A percentile compares a stretch with the other conserved stretches of the same genome.
These are phyloP conservation scores for Mustela lutreola DNA, from an alignment of 2,113 vertebrate genomes.

Conservation along the genomic window DNA sequence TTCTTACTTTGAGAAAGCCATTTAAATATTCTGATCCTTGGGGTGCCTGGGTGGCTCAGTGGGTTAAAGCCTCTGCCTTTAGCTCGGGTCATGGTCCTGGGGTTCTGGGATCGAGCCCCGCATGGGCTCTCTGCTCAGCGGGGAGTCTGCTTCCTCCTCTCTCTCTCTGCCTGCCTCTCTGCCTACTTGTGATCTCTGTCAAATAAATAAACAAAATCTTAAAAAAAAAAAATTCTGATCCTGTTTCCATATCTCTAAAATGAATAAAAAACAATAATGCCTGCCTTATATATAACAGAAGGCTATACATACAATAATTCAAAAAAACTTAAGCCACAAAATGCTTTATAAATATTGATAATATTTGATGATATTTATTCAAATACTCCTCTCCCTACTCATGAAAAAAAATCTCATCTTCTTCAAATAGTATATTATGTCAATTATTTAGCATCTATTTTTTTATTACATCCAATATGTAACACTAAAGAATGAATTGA, in stretches of 20 bases:
- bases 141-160: too few species aligned
- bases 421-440: neutral
- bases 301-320: neutral
- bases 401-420: neutral
- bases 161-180: too few species aligned
- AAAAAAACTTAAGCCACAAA: neutral
- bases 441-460: neutral
- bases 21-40: neutral
- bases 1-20: conserved; percentile 17
- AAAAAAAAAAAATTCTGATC: neutral
- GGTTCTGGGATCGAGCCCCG: too few species aligned
- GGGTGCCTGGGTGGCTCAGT: too few species aligned
- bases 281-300: neutral
- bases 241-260: conserved; percentile 1
- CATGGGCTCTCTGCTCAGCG: too few species aligned
- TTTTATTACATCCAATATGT: neutral
- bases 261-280: conserved; percentile 3
- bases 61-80: too few species aligned
- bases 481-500: neutral
- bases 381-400: neutral
- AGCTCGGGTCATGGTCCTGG: too few species aligned
- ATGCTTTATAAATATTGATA: conserved; percentile 10
- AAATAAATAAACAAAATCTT: too few species aligned
- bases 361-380: conserved; percentile 10
- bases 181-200: too few species aligned